phyloP scores from a whole-genome alignment of 2,113 vertebrate genomes.

The Monopterus albus region DNA sequence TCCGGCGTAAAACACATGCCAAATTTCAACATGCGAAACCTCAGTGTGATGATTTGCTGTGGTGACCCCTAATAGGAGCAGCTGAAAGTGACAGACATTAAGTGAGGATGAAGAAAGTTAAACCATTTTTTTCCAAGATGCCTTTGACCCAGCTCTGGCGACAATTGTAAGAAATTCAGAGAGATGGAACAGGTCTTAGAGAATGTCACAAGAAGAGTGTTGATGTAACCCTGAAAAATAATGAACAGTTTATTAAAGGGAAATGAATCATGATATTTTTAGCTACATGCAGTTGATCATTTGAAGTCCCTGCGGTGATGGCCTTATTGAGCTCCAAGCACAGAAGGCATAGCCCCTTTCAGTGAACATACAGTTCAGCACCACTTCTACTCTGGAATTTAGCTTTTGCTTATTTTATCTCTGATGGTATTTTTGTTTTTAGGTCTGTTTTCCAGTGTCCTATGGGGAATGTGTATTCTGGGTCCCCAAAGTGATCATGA shows the following conservation, averaged over 20 bases:
- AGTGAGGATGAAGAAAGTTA: conserved; percentile 30
- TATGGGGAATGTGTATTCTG: conserved; percentile 50
- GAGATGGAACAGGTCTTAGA: conserved; percentile 9
- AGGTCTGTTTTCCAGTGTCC: conserved; percentile 62
- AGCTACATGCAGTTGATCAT: conserved; percentile 45
- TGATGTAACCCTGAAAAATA: conserved; percentile 39
- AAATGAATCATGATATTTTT: conserved; percentile 62
- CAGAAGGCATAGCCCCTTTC: conserved; percentile 17
- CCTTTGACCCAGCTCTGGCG: conserved; percentile 30
- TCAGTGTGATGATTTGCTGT: no score
- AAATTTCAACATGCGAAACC: no score
- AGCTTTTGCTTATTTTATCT: conserved; percentile 65
- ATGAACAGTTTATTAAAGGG: conserved; percentile 62
- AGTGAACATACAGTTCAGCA: conserved; percentile 17
- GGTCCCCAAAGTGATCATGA: conserved; percentile 71
- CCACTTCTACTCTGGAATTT: conserved; percentile 45
- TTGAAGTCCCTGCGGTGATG: conserved; percentile 56
- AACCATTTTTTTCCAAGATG: conserved; percentile 6
- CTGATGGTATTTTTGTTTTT: conserved; percentile 76
- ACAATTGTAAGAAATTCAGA: conserved; percentile 20
- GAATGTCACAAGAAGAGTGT: conserved; percentile 18
- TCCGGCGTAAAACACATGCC: no score
- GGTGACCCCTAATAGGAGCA: no score
- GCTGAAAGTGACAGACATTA: conserved; percentile 41
- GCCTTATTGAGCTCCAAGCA: conserved; percentile 60